phyloP scores from a whole-genome alignment of 2,113 vertebrate genomes.

The Mixornis gularis region DNA sequence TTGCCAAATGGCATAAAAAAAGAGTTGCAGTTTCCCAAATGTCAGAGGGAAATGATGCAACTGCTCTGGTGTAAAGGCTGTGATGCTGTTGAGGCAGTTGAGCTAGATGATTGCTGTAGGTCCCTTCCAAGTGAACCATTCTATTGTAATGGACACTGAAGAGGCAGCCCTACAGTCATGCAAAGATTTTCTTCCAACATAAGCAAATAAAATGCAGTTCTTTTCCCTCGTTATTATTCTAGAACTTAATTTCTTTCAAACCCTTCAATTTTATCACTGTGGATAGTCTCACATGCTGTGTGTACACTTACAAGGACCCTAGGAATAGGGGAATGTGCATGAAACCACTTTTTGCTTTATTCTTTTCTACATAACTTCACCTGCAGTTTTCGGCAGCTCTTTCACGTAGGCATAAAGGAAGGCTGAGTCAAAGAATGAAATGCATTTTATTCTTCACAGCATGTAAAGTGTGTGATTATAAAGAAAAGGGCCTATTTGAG shows the following conservation, averaged over 20 bases:
- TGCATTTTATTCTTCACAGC: constrained; percentile 51
- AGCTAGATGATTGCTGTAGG: not conserved
- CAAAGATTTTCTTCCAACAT: not conserved
- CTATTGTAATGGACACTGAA: not conserved
- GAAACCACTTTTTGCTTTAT: constrained; percentile 4
- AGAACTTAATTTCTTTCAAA: not conserved
- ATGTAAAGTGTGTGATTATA: constrained; percentile 29
- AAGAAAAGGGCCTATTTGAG: constrained; percentile 26
- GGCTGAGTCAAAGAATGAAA: constrained; percentile 47
- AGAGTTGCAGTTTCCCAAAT: not conserved
- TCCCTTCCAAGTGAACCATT: not conserved
- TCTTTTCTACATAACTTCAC: constrained; percentile 22
- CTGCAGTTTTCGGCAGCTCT: constrained; percentile 25
- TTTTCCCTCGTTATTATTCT: not conserved
- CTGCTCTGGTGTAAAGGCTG: not conserved
- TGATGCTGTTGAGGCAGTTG: not conserved
- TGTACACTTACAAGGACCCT: not conserved
- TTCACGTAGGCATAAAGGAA: not conserved
- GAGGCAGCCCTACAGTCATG: not conserved
- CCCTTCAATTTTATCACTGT: not conserved
- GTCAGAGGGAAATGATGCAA: not conserved
- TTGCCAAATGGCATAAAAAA: not conserved
- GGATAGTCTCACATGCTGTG: constrained; percentile 6
- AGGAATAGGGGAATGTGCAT: not conserved
- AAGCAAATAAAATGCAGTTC: not conserved